Evolutionary conservation across 1,140 invertebrate species (phyloP).

Genomic region (Nomia melanderi): DNA sequence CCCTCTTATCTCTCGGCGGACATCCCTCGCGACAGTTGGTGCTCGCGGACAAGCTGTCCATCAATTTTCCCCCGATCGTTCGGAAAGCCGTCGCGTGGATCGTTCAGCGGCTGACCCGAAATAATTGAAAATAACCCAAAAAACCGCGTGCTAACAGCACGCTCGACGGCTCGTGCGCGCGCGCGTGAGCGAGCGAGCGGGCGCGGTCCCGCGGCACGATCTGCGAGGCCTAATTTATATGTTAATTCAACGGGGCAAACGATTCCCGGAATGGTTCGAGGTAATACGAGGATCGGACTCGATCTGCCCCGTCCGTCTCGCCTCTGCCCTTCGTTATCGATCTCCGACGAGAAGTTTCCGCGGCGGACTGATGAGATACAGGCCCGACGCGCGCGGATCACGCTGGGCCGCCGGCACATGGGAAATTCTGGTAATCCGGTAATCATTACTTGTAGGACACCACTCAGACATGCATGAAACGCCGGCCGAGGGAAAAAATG

Average conservation of each 20-base stretch:
- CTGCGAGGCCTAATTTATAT: constrained; percentile 51
- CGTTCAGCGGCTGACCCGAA: not conserved
- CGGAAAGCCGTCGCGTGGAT: not conserved
- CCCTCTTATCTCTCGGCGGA: not conserved
- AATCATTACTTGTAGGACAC: constrained; percentile 48
- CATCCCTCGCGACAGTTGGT: not conserved
- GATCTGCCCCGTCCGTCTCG: constrained; percentile 40
- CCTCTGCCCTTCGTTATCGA: constrained; percentile 45
- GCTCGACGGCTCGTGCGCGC: not conserved
- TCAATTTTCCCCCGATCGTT: not conserved
- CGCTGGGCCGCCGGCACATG: constrained; percentile 14
- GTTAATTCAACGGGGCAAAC: constrained; percentile 46
- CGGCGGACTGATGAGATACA: constrained; percentile 40
- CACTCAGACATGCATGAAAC: constrained; percentile 49
- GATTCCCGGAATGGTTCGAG: constrained; percentile 45
- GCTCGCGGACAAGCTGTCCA: not conserved
- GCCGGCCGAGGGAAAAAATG: constrained; percentile 9
- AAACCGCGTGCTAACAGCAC: not conserved
- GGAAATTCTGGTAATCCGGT: constrained; percentile 52
- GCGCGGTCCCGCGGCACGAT: no score
- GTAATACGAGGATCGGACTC: constrained; percentile 41
- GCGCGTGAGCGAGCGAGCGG: no score
- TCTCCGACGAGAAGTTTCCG: constrained; percentile 37
- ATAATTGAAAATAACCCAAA: constrained; percentile 15
- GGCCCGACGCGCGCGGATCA: not conserved